Percentiles rank a stretch among this genome's conserved stretches.
Evolutionary conservation across 2,888 invertebrate species (phyloP).

Genomic region (Cotesia congregata): DNA sequence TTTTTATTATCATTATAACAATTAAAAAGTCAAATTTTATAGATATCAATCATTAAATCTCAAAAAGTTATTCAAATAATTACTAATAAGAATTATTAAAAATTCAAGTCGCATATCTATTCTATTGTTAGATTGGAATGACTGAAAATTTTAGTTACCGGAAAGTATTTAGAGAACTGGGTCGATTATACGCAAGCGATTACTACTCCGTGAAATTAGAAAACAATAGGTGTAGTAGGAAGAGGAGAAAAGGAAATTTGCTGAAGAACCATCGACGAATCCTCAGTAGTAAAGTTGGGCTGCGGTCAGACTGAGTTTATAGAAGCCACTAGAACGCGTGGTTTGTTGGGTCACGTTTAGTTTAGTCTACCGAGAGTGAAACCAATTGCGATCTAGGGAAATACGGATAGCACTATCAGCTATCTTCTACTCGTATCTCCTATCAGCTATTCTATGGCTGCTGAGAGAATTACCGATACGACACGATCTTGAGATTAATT

Average conservation of each 20-base stretch:
- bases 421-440: no score
- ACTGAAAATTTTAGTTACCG: no score
- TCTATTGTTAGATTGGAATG: no score
- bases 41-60: background rate
- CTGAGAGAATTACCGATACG: no score
- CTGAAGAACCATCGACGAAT: conserved; percentile 24
- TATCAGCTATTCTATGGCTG: no score
- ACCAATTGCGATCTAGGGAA: conserved; percentile 34
- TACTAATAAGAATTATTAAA: no score
- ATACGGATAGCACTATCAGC: conserved; percentile 3
- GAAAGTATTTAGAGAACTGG: background rate
- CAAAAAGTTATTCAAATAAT: background rate
- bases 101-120: no score
- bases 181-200: background rate
- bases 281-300: conserved; percentile 35
- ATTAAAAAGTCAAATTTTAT: background rate
- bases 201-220: background rate
- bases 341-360: conserved; percentile 37
- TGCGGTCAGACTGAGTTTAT: conserved; percentile 36
- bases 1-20: background rate
- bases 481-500: no score
- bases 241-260: background rate
- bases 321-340: conserved; percentile 12
- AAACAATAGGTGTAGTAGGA: conserved; percentile 7
- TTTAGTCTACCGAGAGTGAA: conserved; percentile 38